Base-by-base conservation (phyloP, 2,113 vertebrate species). In the Coturnix japonica region DNA sequence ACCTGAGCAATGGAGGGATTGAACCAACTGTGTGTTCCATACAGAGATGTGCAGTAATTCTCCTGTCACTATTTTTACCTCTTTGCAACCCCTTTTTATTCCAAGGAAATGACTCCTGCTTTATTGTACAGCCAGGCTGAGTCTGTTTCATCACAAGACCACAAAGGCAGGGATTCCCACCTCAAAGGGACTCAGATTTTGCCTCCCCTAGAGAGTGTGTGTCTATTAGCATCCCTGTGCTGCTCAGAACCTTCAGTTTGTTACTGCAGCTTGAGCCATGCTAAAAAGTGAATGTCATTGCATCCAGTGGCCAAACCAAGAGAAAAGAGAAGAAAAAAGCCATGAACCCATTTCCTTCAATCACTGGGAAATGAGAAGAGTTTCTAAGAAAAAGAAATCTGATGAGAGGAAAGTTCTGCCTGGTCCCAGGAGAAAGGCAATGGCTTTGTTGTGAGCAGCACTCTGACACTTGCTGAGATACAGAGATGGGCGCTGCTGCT, bases 21-120 rank as follows among this genome's bases (percentile, higher is more conserved):
- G 66, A 93, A 87, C 59, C 78, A 87, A 65, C 37, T 37, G 49
- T 49, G 71, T 82, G 71, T 35, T 92, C 44, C 28, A 73, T 54
- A 64, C 63, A 87, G 33, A 87, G 63, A 79, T 82, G 69, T 30
- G 60, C 78, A 89, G 20, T n/a, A 67, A 89, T 90, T 91, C 87
- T 87, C 75, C 69, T 87, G 56, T 57, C 91, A 85, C 31, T 43
- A n/a, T 22, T 82, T 92, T 93, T 71, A 73, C 75, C 84, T 85
- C 60, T 63, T 87, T 19, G 13, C 0, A 2, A 85, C 22, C 33
- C 31, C 33, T 80, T 91, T 81, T 63, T 53, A 82, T 35, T 39
- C 46, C 67, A 75, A 76, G 59, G 64, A 84, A 92, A 89, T 79
- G 47, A 77, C 30, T 79, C 25, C 74, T 72, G 83, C 89, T 92